Evolutionary conservation across 2,797 vertebrate genomes (phyloP).

Genomic region (Paramormyrops hopkinsi): DNA sequence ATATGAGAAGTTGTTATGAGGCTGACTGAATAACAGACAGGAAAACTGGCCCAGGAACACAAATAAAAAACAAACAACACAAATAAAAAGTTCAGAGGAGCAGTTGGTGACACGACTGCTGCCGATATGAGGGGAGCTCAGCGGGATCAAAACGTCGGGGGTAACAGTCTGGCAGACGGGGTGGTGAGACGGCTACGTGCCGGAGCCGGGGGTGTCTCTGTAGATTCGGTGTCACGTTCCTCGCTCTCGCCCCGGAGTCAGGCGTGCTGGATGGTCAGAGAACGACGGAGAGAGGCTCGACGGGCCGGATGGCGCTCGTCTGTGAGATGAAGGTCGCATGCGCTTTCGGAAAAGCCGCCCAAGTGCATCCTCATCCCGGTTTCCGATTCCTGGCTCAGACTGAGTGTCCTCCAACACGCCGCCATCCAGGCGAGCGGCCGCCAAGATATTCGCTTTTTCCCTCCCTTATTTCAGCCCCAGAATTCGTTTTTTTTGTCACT

Average conservation of each 20-base stretch:
- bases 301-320: neutral
- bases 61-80: neutral
- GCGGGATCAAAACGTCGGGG: neutral
- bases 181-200: neutral
- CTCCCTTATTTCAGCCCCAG: neutral
- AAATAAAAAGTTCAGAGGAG: neutral
- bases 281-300: neutral
- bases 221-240: neutral
- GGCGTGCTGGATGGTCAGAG: neutral
- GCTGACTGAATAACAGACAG: neutral
- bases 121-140: neutral
- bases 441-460: neutral
- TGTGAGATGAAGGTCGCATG: neutral
- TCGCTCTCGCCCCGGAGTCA: neutral
- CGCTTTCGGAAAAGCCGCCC: neutral
- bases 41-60: neutral
- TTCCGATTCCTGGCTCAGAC: neutral
- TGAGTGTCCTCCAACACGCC: neutral
- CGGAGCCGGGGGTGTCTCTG: neutral
- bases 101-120: neutral
- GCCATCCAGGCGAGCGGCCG: neutral
- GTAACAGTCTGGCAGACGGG: neutral
- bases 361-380: neutral
- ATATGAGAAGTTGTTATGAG: constrained; percentile 4
- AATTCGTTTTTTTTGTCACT: neutral